Evolutionary conservation across 2,888 invertebrate species (phyloP), one percentile per base, ranked within the genome.

Genomic region (Lagria hirta): DNA sequence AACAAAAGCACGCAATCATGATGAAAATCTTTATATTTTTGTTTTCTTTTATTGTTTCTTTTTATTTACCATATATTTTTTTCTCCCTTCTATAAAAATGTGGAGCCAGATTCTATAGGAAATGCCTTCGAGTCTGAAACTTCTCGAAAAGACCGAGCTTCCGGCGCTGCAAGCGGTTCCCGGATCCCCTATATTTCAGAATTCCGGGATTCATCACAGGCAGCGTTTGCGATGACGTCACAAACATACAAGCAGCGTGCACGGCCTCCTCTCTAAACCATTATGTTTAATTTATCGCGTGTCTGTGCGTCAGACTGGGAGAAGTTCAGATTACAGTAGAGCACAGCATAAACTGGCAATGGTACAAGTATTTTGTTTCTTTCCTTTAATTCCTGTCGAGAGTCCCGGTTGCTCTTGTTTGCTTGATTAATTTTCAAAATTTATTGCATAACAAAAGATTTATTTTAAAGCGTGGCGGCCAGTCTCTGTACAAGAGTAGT

Each of bases 341-440:
- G 26, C 29, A 26, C 23, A 34, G 36, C 27, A 30, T 37, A 24
- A 33, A 23, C 58, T 62, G 62, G 62, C 62, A 61, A 43, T 48
- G 51, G 56, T 62, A 62, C 62, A 62, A 61, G 55, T 49, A 48
- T 58, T 52, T 58, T 58, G 54, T 53, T 61, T 48, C 51, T 59
- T 60, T 58, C 48, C 49, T 57, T 57, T 57, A 60, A 61, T 61
- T 64, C 52, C 53, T 58, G 58, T 62, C 60, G 53, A 51, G 57
- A 52, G 51, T 48, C 55, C 54, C 20, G 17, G 11, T 35, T 22
- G 14, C 43, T 42, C 37, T 45, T 40, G 43, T 35, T 18, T 43
- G 26, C 60, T 62, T 64, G 64, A 64, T 64, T 64, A 62, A 64
- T 64, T 62, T 64, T 62, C 60, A 55, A 57, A 60, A 64, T 64